Evolutionary conservation across 1,140 invertebrate species (phyloP).

Genomic region (Drosophila subobscura): DNA sequence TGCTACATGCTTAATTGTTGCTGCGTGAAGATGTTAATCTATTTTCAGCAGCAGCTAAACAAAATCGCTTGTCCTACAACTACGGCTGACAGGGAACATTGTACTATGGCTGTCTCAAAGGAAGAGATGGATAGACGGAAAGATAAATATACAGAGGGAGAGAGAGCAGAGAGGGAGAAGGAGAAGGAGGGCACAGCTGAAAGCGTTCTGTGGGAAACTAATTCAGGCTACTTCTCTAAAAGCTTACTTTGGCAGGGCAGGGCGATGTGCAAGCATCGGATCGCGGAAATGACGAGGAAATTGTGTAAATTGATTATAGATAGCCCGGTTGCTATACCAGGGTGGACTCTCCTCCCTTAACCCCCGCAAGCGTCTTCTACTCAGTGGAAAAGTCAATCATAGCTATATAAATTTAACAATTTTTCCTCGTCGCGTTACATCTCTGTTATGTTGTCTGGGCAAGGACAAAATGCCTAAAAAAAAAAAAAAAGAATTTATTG

Average conservation of each 20-base stretch:
- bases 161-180: background rate
- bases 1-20: constrained; percentile 63
- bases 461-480: constrained; percentile 31
- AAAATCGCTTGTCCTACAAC: constrained; percentile 33
- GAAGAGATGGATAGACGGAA: constrained; percentile 15
- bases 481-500: constrained; percentile 71
- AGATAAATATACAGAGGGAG: background rate
- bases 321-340: constrained; percentile 50
- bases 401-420: constrained; percentile 67
- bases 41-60: constrained; percentile 44
- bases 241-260: constrained; percentile 14
- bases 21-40: constrained; percentile 65
- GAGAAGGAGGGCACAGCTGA: constrained; percentile 28
- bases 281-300: constrained; percentile 70
- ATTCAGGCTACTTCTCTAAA: constrained; percentile 54
- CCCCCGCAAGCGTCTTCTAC: constrained; percentile 1
- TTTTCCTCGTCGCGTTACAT: constrained; percentile 12
- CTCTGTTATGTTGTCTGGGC: constrained; percentile 29
- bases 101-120: constrained; percentile 45
- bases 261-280: constrained; percentile 22
- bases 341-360: constrained; percentile 7
- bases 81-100: constrained; percentile 53
- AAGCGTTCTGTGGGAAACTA: constrained; percentile 52
- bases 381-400: constrained; percentile 64
- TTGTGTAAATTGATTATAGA: constrained; percentile 79